Conservation (phyloP, 2,113 vertebrate genomes). For the Saimiri boliviensis region DNA sequence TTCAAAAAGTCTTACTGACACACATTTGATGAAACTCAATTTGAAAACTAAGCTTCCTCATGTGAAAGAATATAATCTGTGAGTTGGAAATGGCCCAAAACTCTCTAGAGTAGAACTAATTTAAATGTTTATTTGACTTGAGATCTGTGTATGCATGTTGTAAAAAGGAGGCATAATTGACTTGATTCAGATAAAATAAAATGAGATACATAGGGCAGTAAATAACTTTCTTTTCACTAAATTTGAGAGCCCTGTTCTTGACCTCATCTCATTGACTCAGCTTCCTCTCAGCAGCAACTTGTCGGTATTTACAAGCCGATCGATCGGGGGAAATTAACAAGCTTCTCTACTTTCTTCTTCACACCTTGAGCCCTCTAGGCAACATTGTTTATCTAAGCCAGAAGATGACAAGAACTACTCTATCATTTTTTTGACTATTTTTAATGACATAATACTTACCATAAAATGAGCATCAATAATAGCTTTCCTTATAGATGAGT, state of each 20-base stretch:
- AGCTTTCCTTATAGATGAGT: not conserved
- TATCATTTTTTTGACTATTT: not conserved
- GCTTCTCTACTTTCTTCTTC: not conserved
- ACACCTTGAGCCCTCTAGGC: not conserved
- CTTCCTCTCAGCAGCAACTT: not conserved
- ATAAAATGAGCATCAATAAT: not conserved
- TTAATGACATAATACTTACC: not conserved
- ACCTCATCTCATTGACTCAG: not conserved
- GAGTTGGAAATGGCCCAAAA: conserved; percentile 21
- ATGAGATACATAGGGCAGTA: not conserved
- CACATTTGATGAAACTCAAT: conserved; percentile 1
- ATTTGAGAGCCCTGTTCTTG: not conserved
- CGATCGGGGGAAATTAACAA: not conserved
- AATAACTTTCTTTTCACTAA: not conserved
- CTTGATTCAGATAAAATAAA: conserved; percentile 40
- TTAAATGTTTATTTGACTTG: conserved; percentile 47
- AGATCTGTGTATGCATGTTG: not conserved
- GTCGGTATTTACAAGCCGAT: not conserved
- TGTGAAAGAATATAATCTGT: not conserved
- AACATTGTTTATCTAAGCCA: not conserved
- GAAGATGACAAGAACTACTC: not conserved
- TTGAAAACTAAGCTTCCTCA: not conserved
- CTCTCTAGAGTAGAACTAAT: conserved; percentile 36
- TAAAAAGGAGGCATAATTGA: conserved; percentile 36
- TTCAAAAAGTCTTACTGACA: not conserved